These are phyloP conservation scores for Anisognathus igniventris DNA, from an alignment of 2,797 vertebrate genomes.

Conservation along the genomic window DNA sequence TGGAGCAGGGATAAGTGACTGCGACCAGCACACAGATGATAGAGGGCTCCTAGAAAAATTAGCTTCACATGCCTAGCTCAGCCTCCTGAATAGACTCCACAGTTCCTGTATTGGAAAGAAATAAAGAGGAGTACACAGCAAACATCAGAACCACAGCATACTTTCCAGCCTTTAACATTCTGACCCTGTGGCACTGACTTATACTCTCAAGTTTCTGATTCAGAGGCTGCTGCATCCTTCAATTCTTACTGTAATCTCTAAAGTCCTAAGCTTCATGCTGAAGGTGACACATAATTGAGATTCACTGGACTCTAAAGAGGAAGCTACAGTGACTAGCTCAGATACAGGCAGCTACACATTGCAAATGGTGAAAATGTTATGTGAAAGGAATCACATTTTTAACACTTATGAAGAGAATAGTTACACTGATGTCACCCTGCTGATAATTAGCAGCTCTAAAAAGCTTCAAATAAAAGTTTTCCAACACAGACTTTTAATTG, in stretches of 20 bases:
- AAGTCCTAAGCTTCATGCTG: not conserved
- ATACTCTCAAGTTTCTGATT: not conserved
- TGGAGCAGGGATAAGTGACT: not conserved
- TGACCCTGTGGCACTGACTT: not conserved
- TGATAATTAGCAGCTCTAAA: not conserved
- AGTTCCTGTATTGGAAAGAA: not conserved
- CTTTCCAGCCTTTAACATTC: not conserved
- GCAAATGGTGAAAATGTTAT: not conserved
- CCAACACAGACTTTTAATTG: not conserved
- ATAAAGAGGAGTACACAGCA: not conserved
- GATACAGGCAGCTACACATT: not conserved
- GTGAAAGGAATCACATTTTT: not conserved
- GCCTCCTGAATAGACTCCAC: not conserved
- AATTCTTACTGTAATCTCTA: not conserved
- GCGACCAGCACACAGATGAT: not conserved
- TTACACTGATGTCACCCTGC: not conserved
- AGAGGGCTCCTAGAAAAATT: not conserved
- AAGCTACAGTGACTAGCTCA: not conserved
- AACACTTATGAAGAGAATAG: not conserved
- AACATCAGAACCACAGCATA: not conserved
- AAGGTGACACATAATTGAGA: not conserved
- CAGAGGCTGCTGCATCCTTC: not conserved
- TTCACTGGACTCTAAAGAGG: not conserved
- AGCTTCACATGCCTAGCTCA: not conserved
- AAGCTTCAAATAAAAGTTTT: not conserved